phyloP scores from a whole-genome alignment of 2,888 invertebrate species.

The Notodonta ziczac region DNA sequence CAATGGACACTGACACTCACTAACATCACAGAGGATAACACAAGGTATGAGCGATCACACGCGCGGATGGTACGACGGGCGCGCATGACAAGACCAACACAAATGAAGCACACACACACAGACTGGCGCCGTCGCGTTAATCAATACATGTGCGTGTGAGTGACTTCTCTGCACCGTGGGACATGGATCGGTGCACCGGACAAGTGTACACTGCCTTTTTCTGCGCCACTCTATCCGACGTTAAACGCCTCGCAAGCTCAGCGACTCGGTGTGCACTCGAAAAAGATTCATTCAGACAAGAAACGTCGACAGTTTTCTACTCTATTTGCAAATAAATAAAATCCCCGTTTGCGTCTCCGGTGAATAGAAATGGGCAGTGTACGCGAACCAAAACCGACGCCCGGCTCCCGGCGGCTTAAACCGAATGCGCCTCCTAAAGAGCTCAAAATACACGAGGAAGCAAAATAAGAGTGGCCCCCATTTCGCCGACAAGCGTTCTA shows the following conservation, averaged over 20 bases:
- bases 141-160: conserved; percentile 90
- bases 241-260: conserved; percentile 30
- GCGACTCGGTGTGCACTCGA: conserved; percentile 14
- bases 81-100: conserved; percentile 64
- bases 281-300: conserved; percentile 32
- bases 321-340: conserved; percentile 51
- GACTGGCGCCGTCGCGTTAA: conserved; percentile 82
- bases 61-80: conserved; percentile 64
- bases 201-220: conserved; percentile 60
- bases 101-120: conserved; percentile 74
- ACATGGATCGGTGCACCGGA: conserved; percentile 41
- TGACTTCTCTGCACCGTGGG: conserved; percentile 72
- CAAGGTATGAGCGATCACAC: conserved; percentile 72
- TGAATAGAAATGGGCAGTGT: conserved; percentile 76
- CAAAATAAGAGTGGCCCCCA: conserved; percentile 74
- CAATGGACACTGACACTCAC: conserved; percentile 77
- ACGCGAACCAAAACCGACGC: conserved; percentile 64
- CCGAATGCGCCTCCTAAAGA: conserved; percentile 76
- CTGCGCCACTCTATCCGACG: conserved; percentile 35
- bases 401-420: conserved; percentile 74
- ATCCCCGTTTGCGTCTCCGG: conserved; percentile 48
- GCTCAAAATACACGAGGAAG: conserved; percentile 78
- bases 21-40: conserved; percentile 78
- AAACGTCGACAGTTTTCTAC: conserved; percentile 42
- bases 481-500: conserved; percentile 81